Percentiles rank a stretch among this genome's conserved stretches.
Evolutionary conservation across 2,888 invertebrate genomes (phyloP).

Genomic region (Euspilapteryx auroguttella): DNA sequence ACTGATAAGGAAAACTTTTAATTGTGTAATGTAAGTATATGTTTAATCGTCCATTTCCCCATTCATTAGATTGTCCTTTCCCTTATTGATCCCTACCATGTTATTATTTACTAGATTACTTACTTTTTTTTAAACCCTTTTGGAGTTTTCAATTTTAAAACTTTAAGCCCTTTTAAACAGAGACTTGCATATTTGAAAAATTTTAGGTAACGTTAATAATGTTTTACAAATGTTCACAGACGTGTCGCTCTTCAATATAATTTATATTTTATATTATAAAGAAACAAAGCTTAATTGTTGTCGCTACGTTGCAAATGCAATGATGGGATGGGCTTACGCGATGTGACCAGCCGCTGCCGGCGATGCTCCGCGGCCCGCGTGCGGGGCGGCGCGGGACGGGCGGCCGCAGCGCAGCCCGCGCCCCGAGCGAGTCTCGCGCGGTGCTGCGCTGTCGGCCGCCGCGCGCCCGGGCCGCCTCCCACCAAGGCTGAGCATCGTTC

Average conservation of each 20-base stretch:
- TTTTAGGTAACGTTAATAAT: too few relatives aligned
- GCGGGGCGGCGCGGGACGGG: conserved; percentile 45
- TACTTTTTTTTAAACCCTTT: too few relatives aligned
- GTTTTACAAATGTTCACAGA: conserved; percentile 62
- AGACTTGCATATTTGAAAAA: too few relatives aligned
- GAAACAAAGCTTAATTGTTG: conserved; percentile 63
- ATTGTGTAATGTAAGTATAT: too few relatives aligned
- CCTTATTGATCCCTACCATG: too few relatives aligned
- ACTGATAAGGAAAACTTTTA: too few relatives aligned
- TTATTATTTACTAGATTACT: too few relatives aligned
- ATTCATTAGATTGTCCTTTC: too few relatives aligned
- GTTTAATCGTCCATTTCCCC: too few relatives aligned
- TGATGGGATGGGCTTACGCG: conserved; percentile 73
- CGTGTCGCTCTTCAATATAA: conserved; percentile 40
- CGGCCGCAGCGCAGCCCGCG: conserved; percentile 19
- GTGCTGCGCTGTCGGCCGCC: conserved; percentile 11
- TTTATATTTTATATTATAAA: conserved; percentile 20
- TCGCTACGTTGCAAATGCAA: conserved; percentile 53
- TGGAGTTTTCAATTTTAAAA: too few relatives aligned
- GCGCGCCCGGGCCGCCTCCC: conserved; percentile 47
- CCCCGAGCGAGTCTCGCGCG: not conserved
- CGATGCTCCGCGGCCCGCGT: conserved; percentile 33
- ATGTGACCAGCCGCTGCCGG: conserved; percentile 69
- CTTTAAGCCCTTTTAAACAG: too few relatives aligned
- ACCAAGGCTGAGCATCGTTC: conserved; percentile 38